These are phyloP conservation scores for Holothuria leucospilota DNA, from an alignment of 53 echinoderm and acorn worm genomes.

Conservation along the genomic window DNA sequence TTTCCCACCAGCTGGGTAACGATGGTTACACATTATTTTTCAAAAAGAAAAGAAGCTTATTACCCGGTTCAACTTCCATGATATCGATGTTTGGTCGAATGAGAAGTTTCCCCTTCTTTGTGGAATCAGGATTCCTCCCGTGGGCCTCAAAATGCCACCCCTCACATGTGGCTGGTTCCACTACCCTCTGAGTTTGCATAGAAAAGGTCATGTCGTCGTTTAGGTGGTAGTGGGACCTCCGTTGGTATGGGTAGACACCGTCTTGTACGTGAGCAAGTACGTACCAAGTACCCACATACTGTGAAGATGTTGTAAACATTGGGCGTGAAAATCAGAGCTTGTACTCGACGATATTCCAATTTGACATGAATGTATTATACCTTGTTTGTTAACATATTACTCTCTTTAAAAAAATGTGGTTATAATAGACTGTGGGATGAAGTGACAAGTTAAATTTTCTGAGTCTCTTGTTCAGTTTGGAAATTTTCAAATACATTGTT, in stretches of 20 bases:
- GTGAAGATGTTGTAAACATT: not conserved
- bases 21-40: no score
- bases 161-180: slow-evolving; percentile 26
- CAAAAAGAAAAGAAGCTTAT: no score
- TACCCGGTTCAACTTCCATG: slow-evolving; percentile 18
- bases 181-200: slow-evolving; percentile 73
- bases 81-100: slow-evolving; percentile 35
- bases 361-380: no score
- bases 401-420: no score
- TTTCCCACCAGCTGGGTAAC: no score
- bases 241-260: slow-evolving; percentile 71
- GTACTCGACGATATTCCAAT: no score
- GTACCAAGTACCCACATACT: slow-evolving; percentile 88
- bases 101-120: not conserved
- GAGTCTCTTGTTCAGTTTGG: no score
- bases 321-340: not conserved
- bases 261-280: slow-evolving; percentile 65
- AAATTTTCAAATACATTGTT: no score
- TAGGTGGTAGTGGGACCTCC: slow-evolving; percentile 73
- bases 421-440: no score
- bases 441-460: no score
- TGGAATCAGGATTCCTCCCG: slow-evolving; percentile 2
- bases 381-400: no score
- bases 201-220: slow-evolving; percentile 64
- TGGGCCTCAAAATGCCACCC: slow-evolving; percentile 34